Conservation (phyloP, 1,140 invertebrate genomes). For the Oppia nitens region DNA sequence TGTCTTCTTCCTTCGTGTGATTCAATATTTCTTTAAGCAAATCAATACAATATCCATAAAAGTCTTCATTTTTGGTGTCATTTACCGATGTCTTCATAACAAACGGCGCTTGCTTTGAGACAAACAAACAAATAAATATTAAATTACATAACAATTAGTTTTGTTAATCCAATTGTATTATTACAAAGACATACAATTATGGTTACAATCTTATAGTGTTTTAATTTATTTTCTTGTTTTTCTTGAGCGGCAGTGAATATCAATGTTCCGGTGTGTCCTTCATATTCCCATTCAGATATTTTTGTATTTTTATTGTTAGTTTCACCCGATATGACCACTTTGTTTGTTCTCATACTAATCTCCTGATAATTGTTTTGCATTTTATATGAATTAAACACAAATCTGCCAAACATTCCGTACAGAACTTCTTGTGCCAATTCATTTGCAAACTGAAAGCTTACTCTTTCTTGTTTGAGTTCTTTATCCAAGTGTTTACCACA, state of each 20-base stretch:
- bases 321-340: constrained; percentile 33
- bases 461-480: constrained; percentile 8
- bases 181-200: constrained; percentile 12
- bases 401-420: constrained; percentile 43
- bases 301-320: constrained; percentile 37
- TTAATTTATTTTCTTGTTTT: not conserved
- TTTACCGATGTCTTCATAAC: constrained; percentile 18
- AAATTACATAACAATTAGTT: not conserved
- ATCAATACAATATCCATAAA: constrained; percentile 82
- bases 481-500: constrained; percentile 9
- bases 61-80: constrained; percentile 32
- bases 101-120: constrained; percentile 24
- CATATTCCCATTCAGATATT: constrained; percentile 48
- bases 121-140: constrained; percentile 6
- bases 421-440: constrained; percentile 5
- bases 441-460: constrained; percentile 6
- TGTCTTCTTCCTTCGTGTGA: constrained; percentile 2
- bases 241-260: constrained; percentile 11
- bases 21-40: constrained; percentile 57
- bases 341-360: constrained; percentile 47
- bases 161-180: not conserved
- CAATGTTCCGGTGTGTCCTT: constrained; percentile 28
- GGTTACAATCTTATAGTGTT: constrained; percentile 16
- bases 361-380: constrained; percentile 54
- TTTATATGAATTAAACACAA: constrained; percentile 32